phyloP scores from a whole-genome alignment of 2,113 vertebrate genomes.

The Meleagris gallopavo region DNA sequence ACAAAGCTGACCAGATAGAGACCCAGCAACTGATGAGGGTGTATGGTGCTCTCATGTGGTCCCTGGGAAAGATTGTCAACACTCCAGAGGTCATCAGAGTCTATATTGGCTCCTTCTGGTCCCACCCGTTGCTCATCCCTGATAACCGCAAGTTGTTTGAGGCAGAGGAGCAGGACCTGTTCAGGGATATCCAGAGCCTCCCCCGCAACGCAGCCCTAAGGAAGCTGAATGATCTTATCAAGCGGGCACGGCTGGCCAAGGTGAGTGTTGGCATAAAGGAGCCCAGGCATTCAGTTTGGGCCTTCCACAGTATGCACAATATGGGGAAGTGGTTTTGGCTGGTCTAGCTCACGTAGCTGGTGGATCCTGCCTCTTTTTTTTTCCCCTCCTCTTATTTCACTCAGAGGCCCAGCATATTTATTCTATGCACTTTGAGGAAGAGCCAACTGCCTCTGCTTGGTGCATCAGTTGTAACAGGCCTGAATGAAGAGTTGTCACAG shows the following conservation, averaged over 20 bases:
- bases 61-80: conserved; percentile 97
- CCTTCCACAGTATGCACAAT: neutral
- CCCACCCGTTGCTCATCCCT: conserved; percentile 92
- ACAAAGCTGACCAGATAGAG: conserved; percentile 98
- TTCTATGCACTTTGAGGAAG: neutral
- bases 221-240: conserved; percentile 97
- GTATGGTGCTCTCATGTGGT: conserved; percentile 98
- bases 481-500: neutral
- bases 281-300: neutral
- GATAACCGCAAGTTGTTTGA: conserved; percentile 98
- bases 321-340: neutral
- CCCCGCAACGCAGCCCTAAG: conserved; percentile 94
- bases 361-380: neutral
- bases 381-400: neutral
- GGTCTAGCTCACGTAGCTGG: neutral
- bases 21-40: conserved; percentile 98
- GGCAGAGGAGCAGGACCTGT: conserved; percentile 95
- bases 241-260: conserved; percentile 95
- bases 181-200: conserved; percentile 95
- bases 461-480: neutral
- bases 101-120: conserved; percentile 99
- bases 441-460: neutral
- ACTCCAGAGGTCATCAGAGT: conserved; percentile 97
- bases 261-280: conserved; percentile 60
- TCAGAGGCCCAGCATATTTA: neutral